Evolutionary conservation across 2,113 vertebrate species (phyloP).

Genomic region (Silurus meridionalis): DNA sequence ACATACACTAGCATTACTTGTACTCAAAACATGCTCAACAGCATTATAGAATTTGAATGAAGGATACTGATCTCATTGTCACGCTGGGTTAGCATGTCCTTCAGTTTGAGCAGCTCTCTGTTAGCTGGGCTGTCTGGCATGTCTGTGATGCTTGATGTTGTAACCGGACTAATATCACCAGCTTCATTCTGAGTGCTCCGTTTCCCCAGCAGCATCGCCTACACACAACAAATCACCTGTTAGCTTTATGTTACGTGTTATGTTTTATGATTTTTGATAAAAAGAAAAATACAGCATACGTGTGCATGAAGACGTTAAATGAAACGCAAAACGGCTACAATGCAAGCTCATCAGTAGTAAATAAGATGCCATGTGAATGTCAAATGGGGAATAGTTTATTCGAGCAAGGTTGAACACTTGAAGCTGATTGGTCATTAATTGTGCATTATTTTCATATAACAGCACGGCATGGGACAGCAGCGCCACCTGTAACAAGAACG

Average conservation of each 20-base stretch:
- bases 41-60: constrained; percentile 47
- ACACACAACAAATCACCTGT: constrained; percentile 6
- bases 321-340: not conserved
- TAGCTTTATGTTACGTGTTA: not conserved
- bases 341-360: not conserved
- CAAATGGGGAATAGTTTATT: not conserved
- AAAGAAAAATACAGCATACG: not conserved
- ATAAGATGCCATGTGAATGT: not conserved
- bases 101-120: constrained; percentile 74
- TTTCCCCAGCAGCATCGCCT: constrained; percentile 73
- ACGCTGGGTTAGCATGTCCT: constrained; percentile 80
- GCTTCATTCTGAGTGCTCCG: constrained; percentile 20
- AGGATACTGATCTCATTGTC: constrained; percentile 98
- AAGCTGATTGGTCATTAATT: not conserved
- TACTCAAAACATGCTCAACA: not conserved
- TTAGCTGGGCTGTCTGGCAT: constrained; percentile 36
- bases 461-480: not conserved
- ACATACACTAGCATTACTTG: too few relatives aligned
- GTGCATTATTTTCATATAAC: not conserved
- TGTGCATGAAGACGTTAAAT: not conserved
- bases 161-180: constrained; percentile 36
- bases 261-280: too few relatives aligned
- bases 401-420: not conserved
- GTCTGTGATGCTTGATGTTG: constrained; percentile 33
- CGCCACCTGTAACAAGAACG: too few relatives aligned